phyloP scores from a whole-genome alignment of 2,888 invertebrate genomes.

The Pocota personata region DNA sequence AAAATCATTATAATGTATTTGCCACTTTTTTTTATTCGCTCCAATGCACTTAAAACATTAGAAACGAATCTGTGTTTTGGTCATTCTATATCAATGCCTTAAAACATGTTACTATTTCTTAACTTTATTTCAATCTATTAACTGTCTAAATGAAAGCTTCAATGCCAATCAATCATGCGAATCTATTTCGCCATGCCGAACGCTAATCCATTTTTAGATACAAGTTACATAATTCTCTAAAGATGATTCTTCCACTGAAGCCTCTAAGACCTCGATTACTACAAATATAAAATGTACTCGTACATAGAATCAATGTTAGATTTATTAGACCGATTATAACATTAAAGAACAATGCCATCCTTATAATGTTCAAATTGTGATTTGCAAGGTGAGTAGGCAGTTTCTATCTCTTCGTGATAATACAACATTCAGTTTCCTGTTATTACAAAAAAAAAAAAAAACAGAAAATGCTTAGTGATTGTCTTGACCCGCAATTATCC shows the following conservation, averaged over 20 bases:
- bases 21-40: too few relatives aligned
- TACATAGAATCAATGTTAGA: conserved; percentile 33
- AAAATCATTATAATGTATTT: too few relatives aligned
- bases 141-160: neutral
- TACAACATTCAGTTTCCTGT: conserved; percentile 44
- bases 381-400: conserved; percentile 9
- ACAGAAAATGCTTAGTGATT: neutral
- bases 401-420: conserved; percentile 19
- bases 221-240: neutral
- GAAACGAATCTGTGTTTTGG: too few relatives aligned
- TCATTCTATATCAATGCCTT: too few relatives aligned
- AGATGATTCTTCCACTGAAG: conserved; percentile 4
- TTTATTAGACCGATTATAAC: conserved; percentile 41
- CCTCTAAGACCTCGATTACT: conserved; percentile 7
- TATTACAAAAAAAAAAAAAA: conserved; percentile 13
- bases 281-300: neutral
- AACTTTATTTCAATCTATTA: neutral
- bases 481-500: conserved; percentile 22
- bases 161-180: conserved; percentile 32
- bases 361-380: neutral
- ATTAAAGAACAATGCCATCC: conserved; percentile 36
- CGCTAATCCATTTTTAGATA: neutral
- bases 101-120: neutral
- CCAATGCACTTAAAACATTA: too few relatives aligned
- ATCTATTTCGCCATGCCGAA: conserved; percentile 19